Base-by-base conservation (phyloP, 1,140 invertebrate genomes). In the Piezodorus guildinii region DNA sequence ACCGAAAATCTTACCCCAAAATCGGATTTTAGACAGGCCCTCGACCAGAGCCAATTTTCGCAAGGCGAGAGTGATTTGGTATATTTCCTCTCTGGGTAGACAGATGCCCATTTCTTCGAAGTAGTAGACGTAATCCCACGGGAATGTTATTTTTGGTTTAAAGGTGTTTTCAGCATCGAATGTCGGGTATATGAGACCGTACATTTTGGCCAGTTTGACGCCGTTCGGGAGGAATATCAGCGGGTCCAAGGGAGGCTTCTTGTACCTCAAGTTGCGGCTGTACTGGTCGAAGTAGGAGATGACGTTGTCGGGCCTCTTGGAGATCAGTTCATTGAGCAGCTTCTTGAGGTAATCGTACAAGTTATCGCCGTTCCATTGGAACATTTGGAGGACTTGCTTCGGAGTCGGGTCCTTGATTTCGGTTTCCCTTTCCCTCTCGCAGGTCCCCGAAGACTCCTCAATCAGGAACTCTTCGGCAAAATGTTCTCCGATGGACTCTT, bases 1-100 rank as follows among this genome's bases (percentile, higher is more conserved):
- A 0, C 90, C 90, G 71, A 85, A 85, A 62, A 93, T 85, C 75
- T 91, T 91, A 0, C 90, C 90, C 83, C 90, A 92, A 73, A 79
- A 79, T 64, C 76, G 72, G 12, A 62, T 30, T 52, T 62, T 46
- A 23, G n/a, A 19, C 16, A 62, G 19, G 15, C 52, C 27, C 49
- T 46, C 17, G 15, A 21, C 21, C 51, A 63, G 61, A 6, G 23
- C 27, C 15, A 64, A 46, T 21, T 34, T 78, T 3, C 79, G 76
- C 16, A 85, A 73, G 69, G 81, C 83, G 3, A 86, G 67, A 21
- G 77, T 72, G 59, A 81, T 65, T 45, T 65, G 52, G 14, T 39
- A 78, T 69, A 84, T 79, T 73, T 86, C 83, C 56, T 72, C 73
- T 27, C 78, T 75, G 0, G 83, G 79, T 23, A 87, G 70, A 14